These are phyloP conservation scores for Aphidoletes aphidimyza DNA, from an alignment of 2,888 invertebrate species.

Conservation along the genomic window DNA sequence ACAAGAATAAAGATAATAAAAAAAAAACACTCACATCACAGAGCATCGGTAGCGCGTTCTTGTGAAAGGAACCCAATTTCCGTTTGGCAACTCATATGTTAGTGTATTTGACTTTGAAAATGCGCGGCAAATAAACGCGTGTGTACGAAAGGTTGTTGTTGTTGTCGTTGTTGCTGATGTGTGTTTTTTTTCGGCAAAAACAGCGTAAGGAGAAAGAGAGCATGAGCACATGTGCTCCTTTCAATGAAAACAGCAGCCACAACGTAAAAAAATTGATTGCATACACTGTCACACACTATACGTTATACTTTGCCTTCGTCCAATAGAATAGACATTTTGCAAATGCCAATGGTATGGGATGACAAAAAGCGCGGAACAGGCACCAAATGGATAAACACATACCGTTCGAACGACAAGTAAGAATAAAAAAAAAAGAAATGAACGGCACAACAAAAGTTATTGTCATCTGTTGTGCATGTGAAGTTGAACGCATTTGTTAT, in stretches of 20 bases:
- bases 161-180: no score
- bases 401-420: neutral
- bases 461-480: conserved; percentile 49
- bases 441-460: conserved; percentile 34
- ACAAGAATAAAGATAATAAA: neutral
- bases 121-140: conserved; percentile 33
- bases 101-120: conserved; percentile 10
- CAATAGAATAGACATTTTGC: neutral
- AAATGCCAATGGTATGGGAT: neutral
- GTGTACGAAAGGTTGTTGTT: neutral
- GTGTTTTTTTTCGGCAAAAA: neutral
- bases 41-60: neutral
- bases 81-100: conserved; percentile 4
- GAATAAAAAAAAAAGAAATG: neutral
- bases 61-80: conserved; percentile 41
- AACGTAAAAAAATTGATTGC: conserved; percentile 44
- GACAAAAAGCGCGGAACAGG: neutral
- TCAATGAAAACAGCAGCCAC: conserved; percentile 27
- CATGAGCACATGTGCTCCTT: neutral
- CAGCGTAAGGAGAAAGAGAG: neutral
- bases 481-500: conserved; percentile 28
- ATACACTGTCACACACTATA: neutral
- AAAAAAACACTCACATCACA: no score
- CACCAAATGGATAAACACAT: no score
- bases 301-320: neutral